Percentiles rank a stretch among this genome's conserved stretches.
These are phyloP conservation scores for Eristalinus aeneus DNA, from an alignment of 2,888 invertebrate species.

Conservation along the genomic window DNA sequence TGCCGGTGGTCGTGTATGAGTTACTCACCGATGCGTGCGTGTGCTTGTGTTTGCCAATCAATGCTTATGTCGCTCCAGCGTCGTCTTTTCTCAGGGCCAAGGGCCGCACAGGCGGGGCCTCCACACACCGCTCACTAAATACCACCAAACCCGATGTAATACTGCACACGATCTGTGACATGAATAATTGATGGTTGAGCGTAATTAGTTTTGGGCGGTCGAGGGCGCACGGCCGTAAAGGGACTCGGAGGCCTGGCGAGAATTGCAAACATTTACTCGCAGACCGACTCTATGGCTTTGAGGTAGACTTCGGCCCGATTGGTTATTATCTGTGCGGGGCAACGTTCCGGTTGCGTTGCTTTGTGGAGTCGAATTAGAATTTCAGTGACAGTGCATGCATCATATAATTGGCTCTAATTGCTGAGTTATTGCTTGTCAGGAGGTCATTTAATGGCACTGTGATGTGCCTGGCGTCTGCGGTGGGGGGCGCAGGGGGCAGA, in stretches of 20 bases:
- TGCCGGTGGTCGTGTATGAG: conserved; percentile 36
- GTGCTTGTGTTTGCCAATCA: conserved; percentile 50
- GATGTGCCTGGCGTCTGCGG: background rate
- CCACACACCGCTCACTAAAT: conserved; percentile 3
- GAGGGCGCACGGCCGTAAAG: background rate
- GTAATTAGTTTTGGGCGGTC: conserved; percentile 49
- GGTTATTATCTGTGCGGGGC: background rate
- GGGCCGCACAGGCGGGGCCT: no score
- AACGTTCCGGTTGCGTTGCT: background rate
- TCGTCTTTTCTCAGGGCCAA: background rate
- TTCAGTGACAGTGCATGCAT: background rate
- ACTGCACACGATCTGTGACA: conserved; percentile 27
- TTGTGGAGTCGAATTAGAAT: background rate
- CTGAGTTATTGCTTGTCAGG: background rate
- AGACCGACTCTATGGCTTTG: background rate
- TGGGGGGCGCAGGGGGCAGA: background rate
- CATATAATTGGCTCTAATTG: background rate
- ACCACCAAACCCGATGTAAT: conserved; percentile 21
- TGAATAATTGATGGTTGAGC: conserved; percentile 58
- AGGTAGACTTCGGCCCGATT: background rate
- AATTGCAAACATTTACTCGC: conserved; percentile 42
- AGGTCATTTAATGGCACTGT: background rate
- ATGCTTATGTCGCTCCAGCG: conserved; percentile 38
- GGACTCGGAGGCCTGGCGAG: background rate
- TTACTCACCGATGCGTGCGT: conserved; percentile 36